phyloP scores from a whole-genome alignment of 2,113 vertebrate genomes.

The Gobio gobio region DNA sequence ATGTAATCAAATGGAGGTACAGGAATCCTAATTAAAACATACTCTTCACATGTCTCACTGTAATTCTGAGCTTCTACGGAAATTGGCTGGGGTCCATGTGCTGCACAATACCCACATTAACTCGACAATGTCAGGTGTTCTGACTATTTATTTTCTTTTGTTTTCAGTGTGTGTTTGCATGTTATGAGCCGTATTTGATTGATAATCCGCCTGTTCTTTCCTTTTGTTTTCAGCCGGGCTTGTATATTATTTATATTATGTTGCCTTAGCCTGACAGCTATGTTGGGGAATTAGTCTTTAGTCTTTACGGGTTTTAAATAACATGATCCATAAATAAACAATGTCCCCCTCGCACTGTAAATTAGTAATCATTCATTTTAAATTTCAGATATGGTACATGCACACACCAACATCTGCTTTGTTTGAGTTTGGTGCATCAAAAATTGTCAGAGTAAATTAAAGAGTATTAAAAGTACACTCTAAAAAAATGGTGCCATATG shows the following conservation, averaged over 20 bases:
- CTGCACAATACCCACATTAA: constrained; percentile 66
- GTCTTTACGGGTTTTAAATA: constrained; percentile 74
- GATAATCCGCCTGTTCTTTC: constrained; percentile 73
- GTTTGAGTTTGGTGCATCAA: neutral
- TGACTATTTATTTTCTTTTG: constrained; percentile 74
- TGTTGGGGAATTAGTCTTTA: constrained; percentile 72
- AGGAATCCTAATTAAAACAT: constrained; percentile 49
- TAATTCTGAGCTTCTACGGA: constrained; percentile 59
- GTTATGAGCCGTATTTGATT: constrained; percentile 63
- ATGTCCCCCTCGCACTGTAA: constrained; percentile 63
- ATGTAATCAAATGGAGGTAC: constrained; percentile 23
- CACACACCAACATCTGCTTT: constrained; percentile 25
- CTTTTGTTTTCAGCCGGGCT: constrained; percentile 66
- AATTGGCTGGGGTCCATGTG: constrained; percentile 64
- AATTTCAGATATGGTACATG: constrained; percentile 57
- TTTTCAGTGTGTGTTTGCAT: constrained; percentile 62
- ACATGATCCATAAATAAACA: constrained; percentile 77
- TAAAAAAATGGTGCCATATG: too few relatives aligned
- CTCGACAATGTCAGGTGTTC: constrained; percentile 66
- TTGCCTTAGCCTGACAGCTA: constrained; percentile 69
- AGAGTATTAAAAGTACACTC: too few relatives aligned
- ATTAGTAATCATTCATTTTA: constrained; percentile 80
- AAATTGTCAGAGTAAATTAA: neutral
- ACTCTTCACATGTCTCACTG: constrained; percentile 59
- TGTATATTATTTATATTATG: constrained; percentile 76